Evolutionary conservation across 2,888 invertebrate species (phyloP).

Genomic region (Ophion slaviceki): DNA sequence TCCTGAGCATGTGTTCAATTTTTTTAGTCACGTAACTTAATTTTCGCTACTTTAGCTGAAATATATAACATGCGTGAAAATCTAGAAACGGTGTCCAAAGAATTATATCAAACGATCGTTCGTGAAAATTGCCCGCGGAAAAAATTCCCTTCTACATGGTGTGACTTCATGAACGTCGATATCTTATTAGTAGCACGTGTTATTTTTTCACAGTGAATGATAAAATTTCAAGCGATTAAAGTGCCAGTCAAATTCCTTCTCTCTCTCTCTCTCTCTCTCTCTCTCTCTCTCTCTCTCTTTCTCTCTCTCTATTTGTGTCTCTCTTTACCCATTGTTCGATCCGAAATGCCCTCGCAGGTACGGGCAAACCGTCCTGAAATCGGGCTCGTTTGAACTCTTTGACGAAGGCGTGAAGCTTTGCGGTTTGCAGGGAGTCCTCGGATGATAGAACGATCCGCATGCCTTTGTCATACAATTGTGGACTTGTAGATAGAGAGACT

Average conservation of each 20-base stretch:
- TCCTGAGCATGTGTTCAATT: too few species aligned
- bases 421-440: constrained; percentile 38
- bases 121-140: neutral
- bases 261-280: neutral
- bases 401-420: constrained; percentile 41
- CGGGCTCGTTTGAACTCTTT: constrained; percentile 44
- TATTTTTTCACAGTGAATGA: neutral
- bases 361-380: constrained; percentile 32
- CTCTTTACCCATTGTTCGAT: constrained; percentile 36
- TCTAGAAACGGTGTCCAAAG: too few species aligned
- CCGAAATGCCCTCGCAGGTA: constrained; percentile 28
- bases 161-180: neutral
- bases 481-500: constrained; percentile 20
- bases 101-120: neutral
- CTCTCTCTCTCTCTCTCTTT: neutral
- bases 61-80: too few species aligned
- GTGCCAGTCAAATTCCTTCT: constrained; percentile 9
- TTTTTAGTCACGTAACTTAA: too few species aligned
- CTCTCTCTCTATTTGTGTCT: neutral
- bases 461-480: constrained; percentile 37
- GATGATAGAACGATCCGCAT: constrained; percentile 41
- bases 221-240: constrained; percentile 27
- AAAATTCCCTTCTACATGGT: neutral
- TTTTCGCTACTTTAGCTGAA: too few species aligned
- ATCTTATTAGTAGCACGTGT: neutral